Evolutionary conservation across 2,113 vertebrate genomes (phyloP).

Genomic region (Potamarius usumacintae): DNA sequence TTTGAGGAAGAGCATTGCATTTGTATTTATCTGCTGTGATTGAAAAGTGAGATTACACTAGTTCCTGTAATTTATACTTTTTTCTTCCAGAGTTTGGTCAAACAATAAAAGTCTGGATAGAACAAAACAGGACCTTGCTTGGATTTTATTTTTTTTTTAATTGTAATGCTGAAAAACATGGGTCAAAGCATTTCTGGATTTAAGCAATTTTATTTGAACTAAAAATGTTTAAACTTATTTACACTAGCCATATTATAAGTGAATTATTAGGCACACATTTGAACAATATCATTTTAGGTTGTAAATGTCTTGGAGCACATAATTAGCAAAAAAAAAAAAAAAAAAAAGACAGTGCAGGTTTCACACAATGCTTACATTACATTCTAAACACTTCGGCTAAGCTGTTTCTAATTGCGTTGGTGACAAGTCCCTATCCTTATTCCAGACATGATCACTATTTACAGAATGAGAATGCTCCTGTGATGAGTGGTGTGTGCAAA

Average conservation of each 20-base stretch:
- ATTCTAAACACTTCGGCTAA: conserved; percentile 45
- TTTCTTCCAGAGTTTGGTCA: not conserved
- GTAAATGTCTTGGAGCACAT: not conserved
- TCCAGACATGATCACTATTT: conserved; percentile 48
- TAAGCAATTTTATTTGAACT: conserved; percentile 58
- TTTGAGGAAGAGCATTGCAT: not conserved
- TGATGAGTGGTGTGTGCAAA: conserved; percentile 44
- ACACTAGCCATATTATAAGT: conserved; percentile 84
- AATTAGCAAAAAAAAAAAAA: not conserved
- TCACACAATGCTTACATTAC: conserved; percentile 26
- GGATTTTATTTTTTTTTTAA: conserved; percentile 51
- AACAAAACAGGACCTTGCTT: conserved; percentile 43
- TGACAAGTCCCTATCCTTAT: conserved; percentile 35
- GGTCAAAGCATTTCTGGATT: conserved; percentile 63
- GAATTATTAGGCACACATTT: conserved; percentile 85
- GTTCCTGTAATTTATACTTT: conserved; percentile 10
- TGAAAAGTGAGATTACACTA: conserved; percentile 15
- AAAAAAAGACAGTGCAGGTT: too few species aligned
- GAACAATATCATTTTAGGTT: conserved; percentile 59
- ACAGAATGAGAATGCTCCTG: conserved; percentile 50
- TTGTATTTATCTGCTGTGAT: not conserved
- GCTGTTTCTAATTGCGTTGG: conserved; percentile 46
- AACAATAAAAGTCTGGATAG: conserved; percentile 2
- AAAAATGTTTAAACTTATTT: conserved; percentile 79
- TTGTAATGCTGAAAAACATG: conserved; percentile 56